Base-by-base conservation (phyloP, 2,113 vertebrate genomes). In the Petromus typicus region DNA sequence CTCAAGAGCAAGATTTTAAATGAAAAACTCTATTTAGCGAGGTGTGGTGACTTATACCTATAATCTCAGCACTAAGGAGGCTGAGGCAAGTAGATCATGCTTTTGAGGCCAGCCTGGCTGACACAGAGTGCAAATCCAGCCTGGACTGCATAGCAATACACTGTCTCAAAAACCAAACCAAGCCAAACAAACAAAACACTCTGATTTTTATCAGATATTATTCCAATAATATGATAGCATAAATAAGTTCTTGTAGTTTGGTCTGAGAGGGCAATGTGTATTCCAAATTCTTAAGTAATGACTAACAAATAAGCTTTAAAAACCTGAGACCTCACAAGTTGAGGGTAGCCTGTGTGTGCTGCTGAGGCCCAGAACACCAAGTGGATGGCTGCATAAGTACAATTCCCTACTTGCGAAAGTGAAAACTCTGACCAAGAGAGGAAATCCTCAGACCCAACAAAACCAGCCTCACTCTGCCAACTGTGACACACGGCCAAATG, bases 1-100 rank as follows among this genome's bases (percentile, higher is more conserved):
- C 75, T 95, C 11, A 57, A 59, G 76, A 94, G 82, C 3, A 90
- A 81, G 59, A 54, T 90, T 30, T 81, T 95, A 40, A 82, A 86
- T 76, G 22, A 87, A 91, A 93, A 92, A 54, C 7, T 43, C 27
- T 69, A 11, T 92, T 78, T 32, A 78, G 30, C 45, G 1, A 34
- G 8, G 16, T 51, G 37, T 78, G 45, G 30, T 51, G 27, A 14
- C 12, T 23, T 40, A 75, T 25, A 75, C 43, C 43, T 75, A 30
- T 30, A 45, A 75, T 45, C 13, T 40, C 45, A 78, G 75, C 8
- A 51, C 30, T 51, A 51, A 34, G 30, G 45, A 78, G 27, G 75
- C 16, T 51, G 30, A 78, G 30, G 45, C 45, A 34, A 34, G 27
- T 51, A 16, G 8, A 78, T 54, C 25, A 20, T 78, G 14, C 51